phyloP scores from a whole-genome alignment of 2,113 vertebrate species.

The Phalacrocorax carbo region DNA sequence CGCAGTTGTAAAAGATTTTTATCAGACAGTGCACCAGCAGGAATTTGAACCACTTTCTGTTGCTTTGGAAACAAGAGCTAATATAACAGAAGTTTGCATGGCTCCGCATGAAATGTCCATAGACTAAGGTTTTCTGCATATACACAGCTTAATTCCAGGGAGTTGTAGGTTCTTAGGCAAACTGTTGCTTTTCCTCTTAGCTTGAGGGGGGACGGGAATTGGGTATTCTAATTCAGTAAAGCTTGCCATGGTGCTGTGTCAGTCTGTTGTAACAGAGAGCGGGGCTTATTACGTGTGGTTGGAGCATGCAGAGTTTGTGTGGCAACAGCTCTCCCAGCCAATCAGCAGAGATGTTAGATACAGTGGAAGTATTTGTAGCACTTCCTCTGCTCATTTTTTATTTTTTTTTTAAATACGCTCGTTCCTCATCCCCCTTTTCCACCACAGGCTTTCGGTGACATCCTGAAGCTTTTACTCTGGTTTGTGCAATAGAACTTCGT shows the following conservation, averaged over 20 bases:
- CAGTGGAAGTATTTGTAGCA: neutral
- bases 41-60: neutral
- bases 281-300: neutral
- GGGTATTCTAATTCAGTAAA: neutral
- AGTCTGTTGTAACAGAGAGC: neutral
- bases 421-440: neutral
- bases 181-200: neutral
- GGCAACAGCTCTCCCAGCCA: neutral
- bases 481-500: neutral
- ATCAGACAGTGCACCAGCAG: neutral
- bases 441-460: neutral
- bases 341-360: neutral
- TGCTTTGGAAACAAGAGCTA: conserved; percentile 41
- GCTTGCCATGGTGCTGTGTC: neutral
- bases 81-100: neutral
- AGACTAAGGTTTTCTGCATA: neutral
- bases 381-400: neutral
- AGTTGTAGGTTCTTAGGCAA: neutral
- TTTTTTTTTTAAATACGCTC: neutral
- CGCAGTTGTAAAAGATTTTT: neutral
- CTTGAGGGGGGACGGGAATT: neutral
- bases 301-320: neutral
- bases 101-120: neutral
- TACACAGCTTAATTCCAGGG: neutral
- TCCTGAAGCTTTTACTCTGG: neutral